These are phyloP conservation scores for Dendrophyllia cribrosa DNA, from an alignment of 64 coral and sea anemone species.

Conservation along the genomic window DNA sequence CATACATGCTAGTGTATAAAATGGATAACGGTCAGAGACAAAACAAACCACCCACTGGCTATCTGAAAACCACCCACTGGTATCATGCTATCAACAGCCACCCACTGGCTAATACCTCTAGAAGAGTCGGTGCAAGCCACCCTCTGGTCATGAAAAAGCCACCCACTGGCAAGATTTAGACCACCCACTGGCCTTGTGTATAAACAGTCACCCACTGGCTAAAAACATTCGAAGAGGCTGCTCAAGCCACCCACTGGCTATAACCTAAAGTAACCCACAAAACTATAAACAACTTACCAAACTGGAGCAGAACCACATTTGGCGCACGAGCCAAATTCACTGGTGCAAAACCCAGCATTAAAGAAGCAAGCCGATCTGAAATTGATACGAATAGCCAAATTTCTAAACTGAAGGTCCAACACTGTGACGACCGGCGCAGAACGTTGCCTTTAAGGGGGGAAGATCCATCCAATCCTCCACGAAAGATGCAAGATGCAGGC, in stretches of 20 bases:
- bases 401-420: constrained; percentile 42
- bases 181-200: background rate
- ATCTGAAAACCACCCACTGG: too few species aligned
- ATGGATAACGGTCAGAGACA: too few species aligned
- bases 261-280: background rate
- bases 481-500: constrained; percentile 12
- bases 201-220: background rate
- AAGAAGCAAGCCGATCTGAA: constrained; percentile 52
- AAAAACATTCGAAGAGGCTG: background rate
- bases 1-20: too few species aligned
- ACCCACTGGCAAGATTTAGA: background rate
- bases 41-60: too few species aligned
- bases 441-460: constrained; percentile 18
- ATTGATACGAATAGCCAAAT: constrained; percentile 50
- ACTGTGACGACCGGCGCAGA: constrained; percentile 54
- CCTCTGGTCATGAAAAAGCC: background rate
- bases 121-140: too few species aligned
- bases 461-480: background rate
- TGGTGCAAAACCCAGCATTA: constrained; percentile 46
- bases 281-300: background rate
- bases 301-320: background rate
- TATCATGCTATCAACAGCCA: too few species aligned
- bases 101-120: too few species aligned
- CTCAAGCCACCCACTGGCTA: background rate
- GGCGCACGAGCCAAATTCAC: background rate